These are phyloP conservation scores for Trichopria drosophilae DNA, from an alignment of 2,888 invertebrate species.

Conservation along the genomic window DNA sequence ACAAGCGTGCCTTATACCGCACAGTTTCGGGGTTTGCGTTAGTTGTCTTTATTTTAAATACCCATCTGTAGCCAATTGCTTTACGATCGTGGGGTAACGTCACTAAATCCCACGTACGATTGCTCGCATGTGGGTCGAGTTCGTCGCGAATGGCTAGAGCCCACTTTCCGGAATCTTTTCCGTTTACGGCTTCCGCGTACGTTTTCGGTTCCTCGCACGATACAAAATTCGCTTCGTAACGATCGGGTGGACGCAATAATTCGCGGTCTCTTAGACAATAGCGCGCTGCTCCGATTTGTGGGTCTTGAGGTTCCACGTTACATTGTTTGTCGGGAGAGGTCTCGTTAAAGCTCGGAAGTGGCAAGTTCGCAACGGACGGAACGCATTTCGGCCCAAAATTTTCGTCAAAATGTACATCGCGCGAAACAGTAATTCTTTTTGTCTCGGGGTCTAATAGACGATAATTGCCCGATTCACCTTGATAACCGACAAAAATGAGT, in stretches of 20 bases:
- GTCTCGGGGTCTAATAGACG: slow-evolving; percentile 20
- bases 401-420: slow-evolving; percentile 24
- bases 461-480: slow-evolving; percentile 27
- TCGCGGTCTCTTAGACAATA: too few relatives aligned
- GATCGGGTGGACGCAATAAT: too few relatives aligned
- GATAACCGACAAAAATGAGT: slow-evolving; percentile 29
- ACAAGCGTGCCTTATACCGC: slow-evolving; percentile 29
- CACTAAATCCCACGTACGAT: slow-evolving; percentile 31
- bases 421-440: slow-evolving; percentile 13
- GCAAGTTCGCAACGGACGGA: too few relatives aligned
- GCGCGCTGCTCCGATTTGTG: too few relatives aligned
- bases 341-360: too few relatives aligned
- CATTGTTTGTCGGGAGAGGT: too few relatives aligned
- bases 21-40: slow-evolving; percentile 21
- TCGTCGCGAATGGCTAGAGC: slow-evolving; percentile 27
- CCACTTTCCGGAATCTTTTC: slow-evolving; percentile 22
- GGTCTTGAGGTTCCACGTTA: too few relatives aligned
- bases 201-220: too few relatives aligned
- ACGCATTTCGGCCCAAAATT: too few relatives aligned
- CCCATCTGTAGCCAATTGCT: slow-evolving; percentile 34
- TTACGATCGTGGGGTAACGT: slow-evolving; percentile 1
- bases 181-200: slow-evolving; percentile 22
- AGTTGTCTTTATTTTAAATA: slow-evolving; percentile 25
- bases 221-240: too few relatives aligned
- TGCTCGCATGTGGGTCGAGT: slow-evolving; percentile 16